These are phyloP conservation scores for Mesodorylaimus sp. DNA, from an alignment of 2,888 invertebrate genomes.

Conservation along the genomic window DNA sequence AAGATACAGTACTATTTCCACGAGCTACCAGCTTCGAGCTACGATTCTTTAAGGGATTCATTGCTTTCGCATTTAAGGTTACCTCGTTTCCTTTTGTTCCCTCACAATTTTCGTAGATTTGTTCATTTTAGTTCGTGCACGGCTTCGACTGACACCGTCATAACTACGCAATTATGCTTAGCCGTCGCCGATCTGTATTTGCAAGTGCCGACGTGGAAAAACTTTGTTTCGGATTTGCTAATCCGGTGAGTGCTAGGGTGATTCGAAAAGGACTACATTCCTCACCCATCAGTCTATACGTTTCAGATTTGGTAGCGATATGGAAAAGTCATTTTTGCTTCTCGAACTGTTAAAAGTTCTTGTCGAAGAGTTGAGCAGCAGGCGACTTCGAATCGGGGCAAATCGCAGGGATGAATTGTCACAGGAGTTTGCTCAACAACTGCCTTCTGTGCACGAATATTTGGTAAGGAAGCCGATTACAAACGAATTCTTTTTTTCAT, in stretches of 20 bases:
- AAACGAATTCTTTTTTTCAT: no score
- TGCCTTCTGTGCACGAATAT: conserved; percentile 57
- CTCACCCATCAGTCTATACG: no score
- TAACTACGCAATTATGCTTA: conserved; percentile 67
- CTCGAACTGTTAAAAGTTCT: conserved; percentile 59
- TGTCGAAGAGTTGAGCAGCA: conserved; percentile 65
- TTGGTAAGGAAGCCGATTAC: conserved; percentile 38
- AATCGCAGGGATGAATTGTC: conserved; percentile 70
- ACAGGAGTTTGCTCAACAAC: conserved; percentile 54
- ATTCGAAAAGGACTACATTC: no score
- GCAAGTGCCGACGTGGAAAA: conserved; percentile 79
- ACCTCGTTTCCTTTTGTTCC: not conserved
- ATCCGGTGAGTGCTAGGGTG: conserved; percentile 51
- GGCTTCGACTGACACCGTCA: conserved; percentile 44
- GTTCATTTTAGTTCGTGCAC: conserved; percentile 33
- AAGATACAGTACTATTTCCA: conserved; percentile 59
- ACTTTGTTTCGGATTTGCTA: conserved; percentile 64
- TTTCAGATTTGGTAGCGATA: no score
- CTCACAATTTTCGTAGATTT: not conserved
- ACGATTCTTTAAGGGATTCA: conserved; percentile 69
- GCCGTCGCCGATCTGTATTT: conserved; percentile 81
- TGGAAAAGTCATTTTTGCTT: no score
- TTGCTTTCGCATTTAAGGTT: conserved; percentile 56
- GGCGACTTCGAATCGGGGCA: conserved; percentile 50
- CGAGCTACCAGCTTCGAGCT: conserved; percentile 66